These are phyloP conservation scores for Lepus townsendii DNA, from an alignment of 2,797 vertebrate species.

Conservation along the genomic window DNA sequence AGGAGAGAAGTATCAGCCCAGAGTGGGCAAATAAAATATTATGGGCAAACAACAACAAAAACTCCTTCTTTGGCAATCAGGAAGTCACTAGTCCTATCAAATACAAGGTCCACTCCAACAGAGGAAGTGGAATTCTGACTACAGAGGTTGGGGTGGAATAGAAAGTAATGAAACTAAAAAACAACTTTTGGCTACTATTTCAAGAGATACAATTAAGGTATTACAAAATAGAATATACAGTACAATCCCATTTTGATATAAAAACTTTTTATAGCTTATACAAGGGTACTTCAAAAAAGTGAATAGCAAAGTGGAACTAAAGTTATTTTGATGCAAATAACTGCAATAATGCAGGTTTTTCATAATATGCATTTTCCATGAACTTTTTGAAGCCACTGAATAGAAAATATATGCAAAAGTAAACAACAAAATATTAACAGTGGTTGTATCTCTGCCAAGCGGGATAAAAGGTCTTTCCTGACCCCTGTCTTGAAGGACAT, in stretches of 20 bases:
- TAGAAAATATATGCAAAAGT: slow-evolving; percentile 8
- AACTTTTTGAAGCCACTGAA: too few relatives aligned
- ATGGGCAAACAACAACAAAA: neutral
- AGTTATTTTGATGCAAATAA: too few relatives aligned
- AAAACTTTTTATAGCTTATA: slow-evolving; percentile 14
- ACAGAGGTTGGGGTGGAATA: neutral
- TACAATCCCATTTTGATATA: neutral
- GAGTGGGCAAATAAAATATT: slow-evolving; percentile 45
- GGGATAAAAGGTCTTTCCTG: neutral
- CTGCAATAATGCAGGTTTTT: too few relatives aligned
- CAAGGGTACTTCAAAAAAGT: too few relatives aligned
- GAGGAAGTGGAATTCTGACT: neutral
- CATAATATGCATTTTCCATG: too few relatives aligned
- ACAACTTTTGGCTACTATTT: neutral
- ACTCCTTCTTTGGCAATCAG: slow-evolving; percentile 8
- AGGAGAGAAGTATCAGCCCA: slow-evolving; percentile 39
- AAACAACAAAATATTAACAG: slow-evolving; percentile 7
- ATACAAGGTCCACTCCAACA: neutral
- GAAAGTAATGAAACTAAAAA: slow-evolving; percentile 37
- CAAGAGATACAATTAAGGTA: slow-evolving; percentile 26
- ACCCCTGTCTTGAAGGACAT: neutral
- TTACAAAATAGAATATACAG: slow-evolving; percentile 22
- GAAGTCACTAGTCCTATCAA: neutral
- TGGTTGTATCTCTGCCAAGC: neutral
- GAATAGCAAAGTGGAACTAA: too few relatives aligned